Conservation (phyloP, 2,113 vertebrate genomes). For the Artemisiospiza belli region DNA sequence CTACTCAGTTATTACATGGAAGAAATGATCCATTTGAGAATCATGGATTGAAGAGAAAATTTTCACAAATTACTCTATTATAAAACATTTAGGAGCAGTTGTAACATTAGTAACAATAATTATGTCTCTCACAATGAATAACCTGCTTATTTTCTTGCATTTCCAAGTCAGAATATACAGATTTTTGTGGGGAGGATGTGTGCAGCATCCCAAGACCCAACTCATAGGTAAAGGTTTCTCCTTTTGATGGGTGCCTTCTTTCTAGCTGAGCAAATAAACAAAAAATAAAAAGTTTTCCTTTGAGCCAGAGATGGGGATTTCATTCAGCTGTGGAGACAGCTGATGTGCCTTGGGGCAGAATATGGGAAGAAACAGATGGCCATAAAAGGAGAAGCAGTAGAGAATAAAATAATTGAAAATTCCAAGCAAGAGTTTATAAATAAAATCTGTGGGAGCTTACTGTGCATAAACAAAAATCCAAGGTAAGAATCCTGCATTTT, state of each 20-base stretch:
- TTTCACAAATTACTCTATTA: neutral
- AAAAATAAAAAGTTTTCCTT: neutral
- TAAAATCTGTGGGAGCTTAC: neutral
- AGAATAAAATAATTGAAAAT: conserved; percentile 7
- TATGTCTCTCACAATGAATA: neutral
- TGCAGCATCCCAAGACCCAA: neutral
- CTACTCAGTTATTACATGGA: neutral
- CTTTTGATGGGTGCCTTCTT: neutral
- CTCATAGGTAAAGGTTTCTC: neutral
- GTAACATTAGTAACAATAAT: neutral
- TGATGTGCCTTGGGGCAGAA: conserved; percentile 38
- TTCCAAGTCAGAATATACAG: neutral
- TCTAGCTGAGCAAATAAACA: neutral
- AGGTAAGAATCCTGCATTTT: neutral
- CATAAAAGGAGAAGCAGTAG: conserved; percentile 1
- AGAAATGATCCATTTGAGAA: neutral
- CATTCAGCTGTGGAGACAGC: conserved; percentile 43
- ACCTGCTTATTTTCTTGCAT: neutral
- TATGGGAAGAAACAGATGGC: conserved; percentile 22
- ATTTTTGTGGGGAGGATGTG: neutral
- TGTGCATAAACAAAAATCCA: neutral
- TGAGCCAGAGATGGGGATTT: conserved; percentile 16
- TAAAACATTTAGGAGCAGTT: neutral
- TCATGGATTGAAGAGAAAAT: neutral
- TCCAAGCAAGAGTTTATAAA: neutral